phyloP scores from a whole-genome alignment of 1,140 invertebrate genomes.

The Triops longicaudatus region DNA sequence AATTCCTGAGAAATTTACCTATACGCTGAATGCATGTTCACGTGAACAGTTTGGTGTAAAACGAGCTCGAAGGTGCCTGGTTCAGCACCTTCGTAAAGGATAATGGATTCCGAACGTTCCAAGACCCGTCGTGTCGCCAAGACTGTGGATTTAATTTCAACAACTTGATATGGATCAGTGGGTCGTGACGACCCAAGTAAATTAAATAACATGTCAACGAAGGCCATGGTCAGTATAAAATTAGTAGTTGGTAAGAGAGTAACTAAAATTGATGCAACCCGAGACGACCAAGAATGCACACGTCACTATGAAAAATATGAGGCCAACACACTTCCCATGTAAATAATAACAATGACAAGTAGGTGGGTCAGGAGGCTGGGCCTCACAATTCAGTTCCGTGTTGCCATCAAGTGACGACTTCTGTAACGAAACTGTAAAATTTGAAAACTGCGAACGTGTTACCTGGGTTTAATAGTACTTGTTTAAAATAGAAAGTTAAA shows the following conservation, averaged over 20 bases:
- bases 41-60: background rate
- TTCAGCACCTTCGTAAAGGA: background rate
- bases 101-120: slow-evolving; percentile 3
- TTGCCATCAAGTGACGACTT: too few species aligned
- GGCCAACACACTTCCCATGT: too few species aligned
- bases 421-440: too few species aligned
- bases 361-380: too few species aligned
- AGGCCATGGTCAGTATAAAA: background rate
- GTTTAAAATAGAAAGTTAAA: too few species aligned
- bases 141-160: background rate
- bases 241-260: background rate
- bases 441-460: too few species aligned
- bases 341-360: too few species aligned
- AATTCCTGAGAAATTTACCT: background rate
- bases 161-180: background rate
- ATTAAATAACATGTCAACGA: background rate
- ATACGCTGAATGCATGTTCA: background rate
- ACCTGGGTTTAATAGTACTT: too few species aligned
- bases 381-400: too few species aligned
- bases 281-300: too few species aligned
- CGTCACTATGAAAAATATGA: too few species aligned
- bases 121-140: background rate
- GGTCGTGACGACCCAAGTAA: background rate
- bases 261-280: too few species aligned
- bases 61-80: background rate